Evolutionary conservation across 2,888 invertebrate species (phyloP), one percentile per base, ranked within the genome.

Genomic region (Chironomus riparius): DNA sequence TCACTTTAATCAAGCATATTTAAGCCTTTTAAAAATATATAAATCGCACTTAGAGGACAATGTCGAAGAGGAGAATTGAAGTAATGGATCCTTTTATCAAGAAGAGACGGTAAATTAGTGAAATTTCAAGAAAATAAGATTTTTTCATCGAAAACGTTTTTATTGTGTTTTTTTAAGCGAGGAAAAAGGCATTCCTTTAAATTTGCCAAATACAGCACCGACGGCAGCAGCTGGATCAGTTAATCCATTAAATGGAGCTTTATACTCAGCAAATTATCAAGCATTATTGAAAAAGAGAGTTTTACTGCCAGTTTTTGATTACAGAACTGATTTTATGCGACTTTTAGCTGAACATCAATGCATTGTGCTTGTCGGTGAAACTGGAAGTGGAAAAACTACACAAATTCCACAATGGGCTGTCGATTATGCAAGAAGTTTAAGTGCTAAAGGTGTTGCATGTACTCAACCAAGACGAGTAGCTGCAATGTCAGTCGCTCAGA

Each of bases 381-480:
- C 98, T 0, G 99, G 99, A n/a, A 98, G 97, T 2, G 99, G 99
- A 0, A 99, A 99, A 86, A 99, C 99, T 0, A 99, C 99, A 12
- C 99, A 98, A 86, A 99, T 99, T 80, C 99, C 99, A 0, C 99
- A 96, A 85, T 97, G 96, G 95, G 93, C 93, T 81, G 92, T 92
- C 0, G 92, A 93, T 79, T 92, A 89, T 83, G 89, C 92, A 0
- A 82, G 87, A 47, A 85, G 87, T 0, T 84, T 87, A 76, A 91
- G 91, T 0, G 87, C 86, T 78, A 92, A 91, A 81, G 92, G 90
- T 3, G 98, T 98, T 0, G 96, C 97, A 5, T 99, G 98, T 83
- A 99, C 99, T 0, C 97, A 97, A 82, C 98, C 96, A 0, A 89
- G 98, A 79, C 86, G 99, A 86, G 99, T 99, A 75, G 99, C 99